phyloP scores from a whole-genome alignment of 2,888 invertebrate species.

The Cantharis lateralis region DNA sequence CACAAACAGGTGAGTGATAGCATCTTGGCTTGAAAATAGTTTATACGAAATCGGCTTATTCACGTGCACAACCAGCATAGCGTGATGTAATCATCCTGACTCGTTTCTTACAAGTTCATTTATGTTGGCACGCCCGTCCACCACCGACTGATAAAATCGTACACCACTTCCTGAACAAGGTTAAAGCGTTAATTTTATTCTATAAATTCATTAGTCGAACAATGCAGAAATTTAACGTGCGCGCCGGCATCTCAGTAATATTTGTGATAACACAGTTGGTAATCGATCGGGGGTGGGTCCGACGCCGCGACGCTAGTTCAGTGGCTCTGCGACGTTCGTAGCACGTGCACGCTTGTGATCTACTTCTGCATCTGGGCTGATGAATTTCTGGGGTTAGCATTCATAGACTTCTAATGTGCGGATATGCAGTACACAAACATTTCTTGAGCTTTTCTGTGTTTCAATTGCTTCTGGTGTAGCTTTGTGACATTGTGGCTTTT shows the following conservation, averaged over 20 bases:
- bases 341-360: slow-evolving; percentile 47
- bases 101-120: slow-evolving; percentile 12
- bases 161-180: slow-evolving; percentile 27
- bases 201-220: slow-evolving; percentile 36
- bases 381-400: slow-evolving; percentile 25
- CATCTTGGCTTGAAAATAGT: neutral
- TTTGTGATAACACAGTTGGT: slow-evolving; percentile 52
- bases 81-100: slow-evolving; percentile 18
- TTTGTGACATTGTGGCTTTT: slow-evolving; percentile 24
- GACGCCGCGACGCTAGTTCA: slow-evolving; percentile 51
- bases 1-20: slow-evolving; percentile 81
- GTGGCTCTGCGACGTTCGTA: slow-evolving; percentile 49
- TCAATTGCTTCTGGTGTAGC: slow-evolving; percentile 12
- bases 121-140: slow-evolving; percentile 8
- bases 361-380: slow-evolving; percentile 18
- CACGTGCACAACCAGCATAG: slow-evolving; percentile 5
- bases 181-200: slow-evolving; percentile 28
- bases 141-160: slow-evolving; percentile 22
- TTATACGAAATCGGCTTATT: neutral
- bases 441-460: slow-evolving; percentile 14
- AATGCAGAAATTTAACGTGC: slow-evolving; percentile 44
- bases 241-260: slow-evolving; percentile 51
- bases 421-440: neutral
- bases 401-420: slow-evolving; percentile 5
- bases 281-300: slow-evolving; percentile 54